These are phyloP conservation scores for Blennius ocellaris DNA, from an alignment of 2,113 vertebrate genomes.

Conservation along the genomic window DNA sequence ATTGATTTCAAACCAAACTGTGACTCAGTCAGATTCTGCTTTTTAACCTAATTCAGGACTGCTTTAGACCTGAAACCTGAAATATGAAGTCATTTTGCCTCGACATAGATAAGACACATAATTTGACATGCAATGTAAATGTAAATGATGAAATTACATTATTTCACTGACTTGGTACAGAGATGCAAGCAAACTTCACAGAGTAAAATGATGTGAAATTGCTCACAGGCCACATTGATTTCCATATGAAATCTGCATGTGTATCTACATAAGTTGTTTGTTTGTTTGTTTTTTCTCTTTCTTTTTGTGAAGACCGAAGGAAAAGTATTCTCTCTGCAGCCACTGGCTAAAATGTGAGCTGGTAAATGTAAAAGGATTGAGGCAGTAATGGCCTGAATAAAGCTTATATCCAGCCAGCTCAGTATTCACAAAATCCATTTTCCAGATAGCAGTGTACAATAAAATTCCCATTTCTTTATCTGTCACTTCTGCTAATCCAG, in stretches of 20 bases:
- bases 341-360: constrained; percentile 31
- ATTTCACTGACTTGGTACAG: no score
- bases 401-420: constrained; percentile 58
- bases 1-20: no score
- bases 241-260: no score
- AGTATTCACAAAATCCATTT: constrained; percentile 68
- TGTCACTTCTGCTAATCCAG: constrained; percentile 67
- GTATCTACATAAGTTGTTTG: background rate
- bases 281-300: background rate
- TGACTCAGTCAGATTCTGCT: no score
- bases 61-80: background rate
- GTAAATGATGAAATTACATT: background rate
- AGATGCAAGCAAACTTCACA: background rate
- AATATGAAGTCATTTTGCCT: background rate
- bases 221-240: no score
- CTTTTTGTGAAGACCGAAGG: background rate
- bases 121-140: background rate
- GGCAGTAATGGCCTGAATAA: constrained; percentile 49
- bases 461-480: constrained; percentile 74
- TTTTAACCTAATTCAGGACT: background rate
- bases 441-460: constrained; percentile 58
- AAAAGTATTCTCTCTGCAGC: constrained; percentile 16
- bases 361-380: constrained; percentile 56
- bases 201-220: no score
- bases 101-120: background rate